Conservation (phyloP, 1,140 invertebrate species). For the Procambarus virginalis region DNA sequence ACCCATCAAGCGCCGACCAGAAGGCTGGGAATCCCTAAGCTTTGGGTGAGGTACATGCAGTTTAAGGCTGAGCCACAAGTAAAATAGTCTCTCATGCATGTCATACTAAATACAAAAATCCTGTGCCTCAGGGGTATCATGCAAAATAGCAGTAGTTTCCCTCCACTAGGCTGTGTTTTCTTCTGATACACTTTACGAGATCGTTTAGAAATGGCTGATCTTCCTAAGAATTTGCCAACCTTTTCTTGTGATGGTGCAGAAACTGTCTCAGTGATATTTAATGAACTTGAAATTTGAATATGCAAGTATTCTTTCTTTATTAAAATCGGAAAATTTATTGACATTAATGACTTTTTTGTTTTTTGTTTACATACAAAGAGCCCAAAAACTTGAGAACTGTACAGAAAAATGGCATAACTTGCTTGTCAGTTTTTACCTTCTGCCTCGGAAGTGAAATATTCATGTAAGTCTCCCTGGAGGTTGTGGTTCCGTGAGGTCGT, state of each 20-base stretch:
- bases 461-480: conserved; percentile 46
- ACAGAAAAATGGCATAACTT: conserved; percentile 44
- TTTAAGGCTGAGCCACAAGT: conserved; percentile 50
- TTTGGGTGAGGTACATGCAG: conserved; percentile 62
- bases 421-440: conserved; percentile 38
- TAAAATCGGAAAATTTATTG: neutral
- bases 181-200: conserved; percentile 15
- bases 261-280: conserved; percentile 8
- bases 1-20: conserved; percentile 57
- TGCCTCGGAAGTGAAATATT: conserved; percentile 36
- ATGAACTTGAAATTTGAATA: neutral
- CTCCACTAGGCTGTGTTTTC: conserved; percentile 25
- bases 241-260: conserved; percentile 26
- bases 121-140: conserved; percentile 45
- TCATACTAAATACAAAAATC: conserved; percentile 42
- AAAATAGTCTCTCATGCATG: conserved; percentile 55
- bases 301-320: neutral
- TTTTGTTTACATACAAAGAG: conserved; percentile 14
- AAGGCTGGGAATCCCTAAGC: conserved; percentile 54
- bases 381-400: conserved; percentile 34
- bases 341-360: neutral
- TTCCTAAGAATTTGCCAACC: conserved; percentile 2
- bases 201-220: neutral
- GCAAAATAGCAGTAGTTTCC: conserved; percentile 33
- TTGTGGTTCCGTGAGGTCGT: conserved; percentile 18